These are phyloP conservation scores for Macrotis lagotis DNA, from an alignment of 2,113 vertebrate genomes.

Conservation along the genomic window DNA sequence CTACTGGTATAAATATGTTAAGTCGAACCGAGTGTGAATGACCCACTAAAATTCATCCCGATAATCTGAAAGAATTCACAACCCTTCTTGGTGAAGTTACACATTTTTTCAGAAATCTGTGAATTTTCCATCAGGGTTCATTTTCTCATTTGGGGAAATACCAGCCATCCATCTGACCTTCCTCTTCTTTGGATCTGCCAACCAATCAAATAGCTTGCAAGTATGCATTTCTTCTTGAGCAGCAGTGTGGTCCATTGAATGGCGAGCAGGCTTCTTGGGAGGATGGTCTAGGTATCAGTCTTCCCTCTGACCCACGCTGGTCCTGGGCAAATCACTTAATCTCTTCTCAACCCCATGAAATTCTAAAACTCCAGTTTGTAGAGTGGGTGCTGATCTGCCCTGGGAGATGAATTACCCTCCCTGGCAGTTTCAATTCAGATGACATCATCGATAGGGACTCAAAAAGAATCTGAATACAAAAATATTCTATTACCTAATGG, in stretches of 20 bases:
- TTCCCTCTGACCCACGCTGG: neutral
- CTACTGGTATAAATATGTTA: neutral
- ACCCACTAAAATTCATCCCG: neutral
- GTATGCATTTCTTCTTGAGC: slow-evolving; percentile 6
- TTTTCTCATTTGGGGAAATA: neutral
- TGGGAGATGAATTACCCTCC: neutral
- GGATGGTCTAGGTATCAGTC: neutral
- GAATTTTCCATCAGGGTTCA: neutral
- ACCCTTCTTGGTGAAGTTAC: neutral
- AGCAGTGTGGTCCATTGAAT: neutral
- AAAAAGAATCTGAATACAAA: neutral
- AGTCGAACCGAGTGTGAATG: neutral
- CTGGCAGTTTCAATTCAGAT: neutral
- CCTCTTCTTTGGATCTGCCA: neutral
- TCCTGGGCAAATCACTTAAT: neutral
- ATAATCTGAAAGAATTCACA: neutral
- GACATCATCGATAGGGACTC: neutral
- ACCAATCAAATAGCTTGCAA: slow-evolving; percentile 21
- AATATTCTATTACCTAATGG: slow-evolving; percentile 7
- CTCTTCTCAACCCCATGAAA: neutral
- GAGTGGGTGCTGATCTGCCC: neutral
- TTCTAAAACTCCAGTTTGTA: neutral
- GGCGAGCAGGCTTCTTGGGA: neutral
- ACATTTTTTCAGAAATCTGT: neutral
- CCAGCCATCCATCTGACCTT: neutral